A percentile compares a stretch with the other conserved stretches of the same genome.
Evolutionary conservation across 92 coral and sea anemone genomes (phyloP).

Genomic region (Nematostella vectensis): DNA sequence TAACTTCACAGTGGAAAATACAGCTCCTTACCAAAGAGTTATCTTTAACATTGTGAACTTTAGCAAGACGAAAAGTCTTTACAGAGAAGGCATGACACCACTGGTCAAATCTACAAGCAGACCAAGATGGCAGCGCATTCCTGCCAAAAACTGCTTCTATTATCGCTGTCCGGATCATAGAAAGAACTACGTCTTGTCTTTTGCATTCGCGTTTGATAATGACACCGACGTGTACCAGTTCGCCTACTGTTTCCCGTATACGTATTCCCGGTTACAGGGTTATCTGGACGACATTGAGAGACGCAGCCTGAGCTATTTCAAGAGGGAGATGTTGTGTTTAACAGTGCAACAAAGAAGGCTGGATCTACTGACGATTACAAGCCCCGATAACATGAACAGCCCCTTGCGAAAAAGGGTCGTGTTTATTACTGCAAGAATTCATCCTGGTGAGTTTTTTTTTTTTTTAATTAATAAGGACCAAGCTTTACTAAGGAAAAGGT

Average conservation of each 20-base stretch:
- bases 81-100: slow-evolving; percentile 98
- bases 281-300: slow-evolving; percentile 73
- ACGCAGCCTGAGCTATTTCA: slow-evolving; percentile 50
- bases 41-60: slow-evolving; percentile 93
- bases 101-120: slow-evolving; percentile 91
- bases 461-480: no score
- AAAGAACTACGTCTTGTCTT: slow-evolving; percentile 93
- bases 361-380: slow-evolving; percentile 81
- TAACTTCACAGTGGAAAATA: slow-evolving; percentile 88
- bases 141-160: slow-evolving; percentile 92
- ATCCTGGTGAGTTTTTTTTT: slow-evolving; percentile 93
- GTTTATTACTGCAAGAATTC: slow-evolving; percentile 91
- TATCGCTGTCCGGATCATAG: slow-evolving; percentile 99
- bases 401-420: slow-evolving; percentile 68
- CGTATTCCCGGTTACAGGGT: slow-evolving; percentile 83
- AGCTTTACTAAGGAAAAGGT: no score
- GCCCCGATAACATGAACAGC: slow-evolving; percentile 60
- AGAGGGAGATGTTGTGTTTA: slow-evolving; percentile 71
- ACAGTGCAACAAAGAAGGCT: slow-evolving; percentile 87
- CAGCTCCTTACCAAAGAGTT: slow-evolving; percentile 86
- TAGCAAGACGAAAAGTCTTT: slow-evolving; percentile 96
- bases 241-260: slow-evolving; percentile 95
- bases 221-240: slow-evolving; percentile 94
- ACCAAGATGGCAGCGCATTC: slow-evolving; percentile 97
- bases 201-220: slow-evolving; percentile 93